These are phyloP conservation scores for Drosophila paulistorum DNA, from an alignment of 1,140 invertebrate genomes.

Conservation along the genomic window DNA sequence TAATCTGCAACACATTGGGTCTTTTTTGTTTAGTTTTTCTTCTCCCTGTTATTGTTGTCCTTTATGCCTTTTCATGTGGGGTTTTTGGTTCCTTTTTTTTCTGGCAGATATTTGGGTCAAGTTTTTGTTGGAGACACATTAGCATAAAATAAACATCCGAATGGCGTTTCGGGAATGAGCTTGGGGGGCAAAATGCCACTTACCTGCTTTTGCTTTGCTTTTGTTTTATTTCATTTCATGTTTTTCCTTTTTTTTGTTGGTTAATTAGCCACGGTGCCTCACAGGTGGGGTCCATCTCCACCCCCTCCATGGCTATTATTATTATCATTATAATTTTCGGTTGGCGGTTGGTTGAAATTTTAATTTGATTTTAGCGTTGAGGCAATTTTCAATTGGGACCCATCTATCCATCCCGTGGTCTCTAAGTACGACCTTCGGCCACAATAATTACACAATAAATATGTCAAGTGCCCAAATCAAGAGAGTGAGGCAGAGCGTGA, in stretches of 20 bases:
- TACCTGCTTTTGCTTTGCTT: slow-evolving; percentile 20
- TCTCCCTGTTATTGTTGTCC: neutral
- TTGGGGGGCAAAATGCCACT: slow-evolving; percentile 26
- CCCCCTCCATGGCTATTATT: slow-evolving; percentile 24
- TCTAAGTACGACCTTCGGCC: slow-evolving; percentile 41
- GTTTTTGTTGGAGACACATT: slow-evolving; percentile 24
- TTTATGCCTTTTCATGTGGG: neutral
- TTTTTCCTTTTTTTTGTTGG: slow-evolving; percentile 18
- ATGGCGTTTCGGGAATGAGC: slow-evolving; percentile 26
- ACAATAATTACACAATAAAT: slow-evolving; percentile 62
- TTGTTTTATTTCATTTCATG: neutral
- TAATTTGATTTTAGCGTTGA: slow-evolving; percentile 54
- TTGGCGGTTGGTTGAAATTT: slow-evolving; percentile 28
- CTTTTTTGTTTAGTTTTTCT: neutral
- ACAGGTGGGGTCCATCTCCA: slow-evolving; percentile 35
- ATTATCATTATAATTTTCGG: slow-evolving; percentile 1
- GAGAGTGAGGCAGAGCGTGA: slow-evolving; percentile 21
- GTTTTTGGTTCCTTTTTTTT: neutral
- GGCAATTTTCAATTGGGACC: slow-evolving; percentile 14
- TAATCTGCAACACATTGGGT: slow-evolving; percentile 22
- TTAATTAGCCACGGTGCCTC: slow-evolving; percentile 40
- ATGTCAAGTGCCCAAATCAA: slow-evolving; percentile 53
- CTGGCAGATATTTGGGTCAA: slow-evolving; percentile 30
- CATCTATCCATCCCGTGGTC: slow-evolving; percentile 25
- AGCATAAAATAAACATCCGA: slow-evolving; percentile 53